These are phyloP conservation scores for Dexiosoma caninum DNA, from an alignment of 2,888 invertebrate genomes.

Conservation along the genomic window DNA sequence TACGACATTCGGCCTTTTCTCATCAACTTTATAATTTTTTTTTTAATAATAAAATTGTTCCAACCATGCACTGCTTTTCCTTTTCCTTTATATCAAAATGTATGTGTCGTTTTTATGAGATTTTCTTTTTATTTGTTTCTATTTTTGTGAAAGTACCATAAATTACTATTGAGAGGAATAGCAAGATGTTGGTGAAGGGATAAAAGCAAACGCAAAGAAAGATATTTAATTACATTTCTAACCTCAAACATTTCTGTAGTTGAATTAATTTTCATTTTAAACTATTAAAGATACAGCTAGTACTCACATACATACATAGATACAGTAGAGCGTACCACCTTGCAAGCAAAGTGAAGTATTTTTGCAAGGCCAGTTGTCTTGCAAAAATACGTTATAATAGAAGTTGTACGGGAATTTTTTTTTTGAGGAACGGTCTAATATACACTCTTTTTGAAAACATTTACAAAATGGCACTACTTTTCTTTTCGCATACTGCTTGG, in stretches of 20 bases:
- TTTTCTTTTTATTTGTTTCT: background rate
- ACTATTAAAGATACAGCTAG: background rate
- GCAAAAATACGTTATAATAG: no score
- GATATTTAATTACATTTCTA: conserved; percentile 43
- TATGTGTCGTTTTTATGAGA: background rate
- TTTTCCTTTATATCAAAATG: background rate
- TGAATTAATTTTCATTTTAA: conserved; percentile 47
- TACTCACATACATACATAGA: no score
- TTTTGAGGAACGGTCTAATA: no score
- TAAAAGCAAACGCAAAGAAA: background rate
- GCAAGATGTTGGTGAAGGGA: background rate
- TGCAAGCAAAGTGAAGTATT: no score
- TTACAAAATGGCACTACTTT: no score
- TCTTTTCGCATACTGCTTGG: no score
- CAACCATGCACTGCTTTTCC: background rate
- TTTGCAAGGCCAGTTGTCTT: no score
- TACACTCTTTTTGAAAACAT: no score
- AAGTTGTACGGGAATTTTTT: no score
- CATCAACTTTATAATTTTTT: background rate
- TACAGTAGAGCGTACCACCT: no score
- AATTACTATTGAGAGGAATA: background rate
- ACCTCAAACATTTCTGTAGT: conserved; percentile 38
- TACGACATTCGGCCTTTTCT: background rate
- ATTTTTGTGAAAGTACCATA: background rate
- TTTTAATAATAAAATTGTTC: no score